These are phyloP conservation scores for Alosa alosa DNA, from an alignment of 2,113 vertebrate species.

Conservation along the genomic window DNA sequence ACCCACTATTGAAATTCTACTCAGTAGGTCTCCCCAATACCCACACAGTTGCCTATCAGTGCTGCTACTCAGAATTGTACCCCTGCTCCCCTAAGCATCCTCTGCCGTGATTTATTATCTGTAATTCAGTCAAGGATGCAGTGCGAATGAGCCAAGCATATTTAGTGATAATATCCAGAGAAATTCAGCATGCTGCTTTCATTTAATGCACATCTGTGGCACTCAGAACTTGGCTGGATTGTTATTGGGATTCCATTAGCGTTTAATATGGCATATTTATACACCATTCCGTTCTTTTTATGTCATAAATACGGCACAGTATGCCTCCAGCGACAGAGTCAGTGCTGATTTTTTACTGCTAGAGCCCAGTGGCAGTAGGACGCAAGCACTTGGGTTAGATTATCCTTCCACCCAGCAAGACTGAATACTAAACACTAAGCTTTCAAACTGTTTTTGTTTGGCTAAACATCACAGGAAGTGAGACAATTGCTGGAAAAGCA, in stretches of 20 bases:
- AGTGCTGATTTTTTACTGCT: background rate
- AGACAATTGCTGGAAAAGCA: background rate
- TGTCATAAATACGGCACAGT: background rate
- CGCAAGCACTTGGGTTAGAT: background rate
- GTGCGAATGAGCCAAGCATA: background rate
- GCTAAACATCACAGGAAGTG: slow-evolving; percentile 7
- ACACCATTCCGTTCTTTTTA: background rate
- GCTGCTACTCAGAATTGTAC: background rate
- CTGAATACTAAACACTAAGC: slow-evolving; percentile 13
- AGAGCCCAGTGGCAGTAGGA: slow-evolving; percentile 21
- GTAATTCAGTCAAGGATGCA: background rate
- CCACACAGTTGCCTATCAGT: background rate
- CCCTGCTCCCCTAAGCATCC: background rate
- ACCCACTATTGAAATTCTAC: background rate
- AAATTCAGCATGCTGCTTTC: background rate
- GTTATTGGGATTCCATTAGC: background rate
- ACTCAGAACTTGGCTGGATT: background rate
- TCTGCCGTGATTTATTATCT: background rate
- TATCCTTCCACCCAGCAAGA: slow-evolving; percentile 11
- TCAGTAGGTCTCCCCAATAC: background rate
- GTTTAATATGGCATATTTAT: background rate
- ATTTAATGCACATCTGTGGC: background rate
- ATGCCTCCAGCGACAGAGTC: background rate
- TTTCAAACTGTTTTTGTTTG: background rate
- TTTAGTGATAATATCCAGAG: background rate